A percentile compares a stretch with the other conserved stretches of the same genome.
Conservation (phyloP, 2,113 vertebrate species). For the Ailurus styani region DNA sequence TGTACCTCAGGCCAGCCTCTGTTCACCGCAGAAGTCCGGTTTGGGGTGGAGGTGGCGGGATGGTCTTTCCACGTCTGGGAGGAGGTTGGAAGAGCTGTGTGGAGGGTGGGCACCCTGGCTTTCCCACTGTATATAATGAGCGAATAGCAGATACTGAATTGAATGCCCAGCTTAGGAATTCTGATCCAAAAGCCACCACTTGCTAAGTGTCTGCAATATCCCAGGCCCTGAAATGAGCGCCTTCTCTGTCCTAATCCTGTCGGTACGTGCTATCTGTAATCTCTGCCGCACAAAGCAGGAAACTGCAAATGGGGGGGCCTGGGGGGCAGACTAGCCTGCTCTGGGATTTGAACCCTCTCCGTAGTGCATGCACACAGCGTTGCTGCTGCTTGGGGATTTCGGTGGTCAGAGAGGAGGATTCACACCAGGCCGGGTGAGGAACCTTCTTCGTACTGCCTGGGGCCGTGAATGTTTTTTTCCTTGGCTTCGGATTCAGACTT, state of each 20-base stretch:
- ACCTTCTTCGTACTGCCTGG: neutral
- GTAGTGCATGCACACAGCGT: fast-evolving
- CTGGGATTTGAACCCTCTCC: neutral
- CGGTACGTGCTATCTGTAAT: no score
- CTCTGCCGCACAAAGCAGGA: neutral
- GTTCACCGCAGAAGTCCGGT: neutral
- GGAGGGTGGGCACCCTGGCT: neutral
- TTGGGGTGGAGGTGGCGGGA: neutral
- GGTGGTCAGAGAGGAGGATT: neutral
- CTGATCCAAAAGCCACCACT: neutral
- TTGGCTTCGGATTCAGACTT: neutral
- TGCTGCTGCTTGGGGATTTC: neutral
- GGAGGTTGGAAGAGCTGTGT: neutral
- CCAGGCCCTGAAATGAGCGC: neutral
- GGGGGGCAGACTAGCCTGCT: neutral
- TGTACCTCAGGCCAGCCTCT: neutral
- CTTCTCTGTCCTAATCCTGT: neutral
- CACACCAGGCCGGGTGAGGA: neutral
- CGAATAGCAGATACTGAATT: neutral
- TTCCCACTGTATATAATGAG: neutral
- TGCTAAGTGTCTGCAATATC: neutral
- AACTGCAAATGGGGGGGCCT: no score
- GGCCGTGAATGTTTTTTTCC: neutral
- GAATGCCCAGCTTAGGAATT: neutral
- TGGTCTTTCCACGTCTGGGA: neutral